phyloP scores from a whole-genome alignment of 2,113 vertebrate genomes.

The Leptocoma aspasia region DNA sequence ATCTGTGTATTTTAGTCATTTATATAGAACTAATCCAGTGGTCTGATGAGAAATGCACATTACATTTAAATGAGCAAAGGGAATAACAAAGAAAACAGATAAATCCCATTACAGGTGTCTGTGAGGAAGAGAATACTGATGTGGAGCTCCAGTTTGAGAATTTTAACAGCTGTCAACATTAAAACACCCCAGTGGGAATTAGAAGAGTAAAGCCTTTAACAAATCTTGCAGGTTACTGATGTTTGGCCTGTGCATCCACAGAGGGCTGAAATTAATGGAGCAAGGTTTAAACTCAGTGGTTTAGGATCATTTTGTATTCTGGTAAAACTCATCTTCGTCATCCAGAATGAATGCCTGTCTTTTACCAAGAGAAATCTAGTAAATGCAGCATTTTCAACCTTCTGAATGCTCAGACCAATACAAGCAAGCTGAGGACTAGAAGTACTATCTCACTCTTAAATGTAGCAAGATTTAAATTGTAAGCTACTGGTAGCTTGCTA shows the following conservation, averaged over 20 bases:
- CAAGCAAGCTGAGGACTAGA: not conserved
- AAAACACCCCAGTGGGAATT: conserved; percentile 60
- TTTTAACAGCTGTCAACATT: conserved; percentile 72
- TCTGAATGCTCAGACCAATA: not conserved
- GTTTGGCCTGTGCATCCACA: conserved; percentile 30
- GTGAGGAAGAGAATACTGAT: conserved; percentile 51
- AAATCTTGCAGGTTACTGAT: conserved; percentile 65
- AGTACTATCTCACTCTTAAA: not conserved
- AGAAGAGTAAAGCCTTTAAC: conserved; percentile 61
- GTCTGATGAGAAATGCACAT: conserved; percentile 55
- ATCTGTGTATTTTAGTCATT: conserved; percentile 7
- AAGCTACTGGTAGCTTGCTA: not conserved
- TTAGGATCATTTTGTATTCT: conserved; percentile 46
- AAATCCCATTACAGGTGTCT: conserved; percentile 69
- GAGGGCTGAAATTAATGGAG: conserved; percentile 57
- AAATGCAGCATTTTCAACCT: not conserved
- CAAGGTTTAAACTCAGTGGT: conserved; percentile 38
- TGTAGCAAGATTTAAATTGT: not conserved
- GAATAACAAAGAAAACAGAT: conserved; percentile 67
- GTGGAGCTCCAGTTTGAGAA: conserved; percentile 63
- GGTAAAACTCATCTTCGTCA: conserved; percentile 14
- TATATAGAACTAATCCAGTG: conserved; percentile 35
- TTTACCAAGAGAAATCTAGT: not conserved
- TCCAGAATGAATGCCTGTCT: not conserved
- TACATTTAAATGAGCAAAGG: conserved; percentile 66